These are phyloP conservation scores for Cabera pusaria DNA, from an alignment of 2,888 invertebrate species.

Conservation along the genomic window DNA sequence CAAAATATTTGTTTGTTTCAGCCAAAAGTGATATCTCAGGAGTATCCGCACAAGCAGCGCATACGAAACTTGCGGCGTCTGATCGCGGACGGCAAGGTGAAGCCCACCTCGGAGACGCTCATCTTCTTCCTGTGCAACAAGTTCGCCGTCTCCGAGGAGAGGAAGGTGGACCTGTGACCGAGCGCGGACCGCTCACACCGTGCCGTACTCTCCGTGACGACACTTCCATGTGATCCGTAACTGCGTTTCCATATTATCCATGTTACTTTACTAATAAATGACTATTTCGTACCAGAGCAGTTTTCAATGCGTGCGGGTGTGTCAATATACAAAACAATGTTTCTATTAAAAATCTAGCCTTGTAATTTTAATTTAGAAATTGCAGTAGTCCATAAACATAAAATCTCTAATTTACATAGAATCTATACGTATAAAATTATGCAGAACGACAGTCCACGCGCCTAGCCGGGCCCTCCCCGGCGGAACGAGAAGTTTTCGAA, in stretches of 20 bases:
- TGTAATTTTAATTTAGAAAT: conserved; percentile 56
- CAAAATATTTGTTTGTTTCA: conserved; percentile 39
- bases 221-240: conserved; percentile 25
- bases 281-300: conserved; percentile 21
- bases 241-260: conserved; percentile 20
- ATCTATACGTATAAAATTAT: conserved; percentile 37
- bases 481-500: conserved; percentile 41
- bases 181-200: too few species aligned
- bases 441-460: conserved; percentile 53
- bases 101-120: conserved; percentile 73
- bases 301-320: conserved; percentile 31
- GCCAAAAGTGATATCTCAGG: conserved; percentile 49
- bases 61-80: conserved; percentile 81
- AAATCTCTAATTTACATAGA: conserved; percentile 33
- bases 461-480: conserved; percentile 15
- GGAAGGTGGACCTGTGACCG: conserved; percentile 46
- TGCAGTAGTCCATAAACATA: conserved; percentile 37
- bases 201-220: too few species aligned
- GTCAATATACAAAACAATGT: conserved; percentile 62
- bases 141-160: conserved; percentile 73
- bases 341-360: conserved; percentile 62
- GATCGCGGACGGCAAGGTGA: conserved; percentile 72
- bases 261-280: conserved; percentile 30
- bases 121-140: conserved; percentile 81
- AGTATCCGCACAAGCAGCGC: conserved; percentile 85